Evolutionary conservation across 2,888 invertebrate genomes (phyloP).

Genomic region (Petrophora chlorosata): DNA sequence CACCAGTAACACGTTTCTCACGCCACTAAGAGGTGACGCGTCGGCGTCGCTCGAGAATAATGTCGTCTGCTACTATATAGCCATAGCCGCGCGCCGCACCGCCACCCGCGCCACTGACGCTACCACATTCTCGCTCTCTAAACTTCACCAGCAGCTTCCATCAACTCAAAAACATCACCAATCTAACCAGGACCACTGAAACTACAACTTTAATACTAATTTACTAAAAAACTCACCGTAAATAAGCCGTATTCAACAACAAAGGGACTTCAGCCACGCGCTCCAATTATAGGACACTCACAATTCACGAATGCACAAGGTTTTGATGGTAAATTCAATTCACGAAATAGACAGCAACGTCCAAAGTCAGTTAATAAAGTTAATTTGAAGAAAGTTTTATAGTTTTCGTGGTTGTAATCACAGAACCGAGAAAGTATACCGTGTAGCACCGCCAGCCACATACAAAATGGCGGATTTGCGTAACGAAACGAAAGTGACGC

Average conservation of each 20-base stretch:
- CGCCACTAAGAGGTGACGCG: constrained; percentile 70
- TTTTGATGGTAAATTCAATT: constrained; percentile 59
- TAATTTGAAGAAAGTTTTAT: constrained; percentile 67
- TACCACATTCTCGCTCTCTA: constrained; percentile 50
- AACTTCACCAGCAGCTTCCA: constrained; percentile 12
- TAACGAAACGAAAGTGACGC: constrained; percentile 82
- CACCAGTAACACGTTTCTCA: constrained; percentile 63
- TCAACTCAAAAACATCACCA: constrained; percentile 36
- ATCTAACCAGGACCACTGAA: constrained; percentile 30
- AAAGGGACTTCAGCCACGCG: constrained; percentile 83
- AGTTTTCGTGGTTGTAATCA: constrained; percentile 75
- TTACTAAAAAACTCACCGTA: constrained; percentile 71
- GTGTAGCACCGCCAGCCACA: constrained; percentile 82
- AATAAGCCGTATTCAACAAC: constrained; percentile 80
- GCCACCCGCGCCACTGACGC: constrained; percentile 65
- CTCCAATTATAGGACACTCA: constrained; percentile 81
- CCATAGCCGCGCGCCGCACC: constrained; percentile 55
- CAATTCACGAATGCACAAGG: constrained; percentile 79
- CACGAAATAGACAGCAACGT: constrained; percentile 66
- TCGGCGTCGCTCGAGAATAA: constrained; percentile 67
- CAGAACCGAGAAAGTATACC: constrained; percentile 74
- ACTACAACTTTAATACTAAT: constrained; percentile 43
- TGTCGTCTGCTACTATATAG: constrained; percentile 66
- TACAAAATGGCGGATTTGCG: constrained; percentile 84
- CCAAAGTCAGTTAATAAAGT: constrained; percentile 63